Base-by-base conservation (phyloP, 2,888 invertebrate genomes). In the Hirudinaria manillensis region DNA sequence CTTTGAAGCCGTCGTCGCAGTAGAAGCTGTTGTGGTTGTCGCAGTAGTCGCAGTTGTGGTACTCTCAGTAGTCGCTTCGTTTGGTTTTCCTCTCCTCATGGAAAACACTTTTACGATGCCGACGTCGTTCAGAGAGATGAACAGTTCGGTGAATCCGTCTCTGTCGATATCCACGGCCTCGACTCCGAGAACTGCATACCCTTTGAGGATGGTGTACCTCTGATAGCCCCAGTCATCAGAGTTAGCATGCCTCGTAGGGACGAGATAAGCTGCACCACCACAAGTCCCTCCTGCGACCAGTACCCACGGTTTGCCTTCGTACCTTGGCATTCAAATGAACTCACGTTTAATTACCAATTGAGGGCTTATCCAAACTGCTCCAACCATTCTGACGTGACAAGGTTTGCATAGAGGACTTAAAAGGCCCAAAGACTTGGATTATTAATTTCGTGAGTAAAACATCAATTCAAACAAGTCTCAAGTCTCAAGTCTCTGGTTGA, bases 231-330 rank as follows among this genome's bases (percentile, higher is more conserved):
- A 61, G n/a, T 61, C n/a, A 2, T 61, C 24, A 10, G 24, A n/a
- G n/a, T n/a, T n/a, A n/a, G n/a, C n/a, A n/a, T 3, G 24, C 13
- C 7, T 27, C 24, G 13, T 3, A 27, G 61, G 61, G 61, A 61
- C 61, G 3, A 61, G 61, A n/a, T 61, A 61, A 16, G 24, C 2
- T 2, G 61, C 61, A 24, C n/a, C 13, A 10, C 24, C 61, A 29
- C 61, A 61, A 1, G 6, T 1, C 19, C 29, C 61, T 61, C 61
- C 61, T 27, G 61, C 7, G 2, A 61, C 29, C 3, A 61, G 61
- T 10, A 61, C 7, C 61, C 61, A 61, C 29, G 61, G 61, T n/a
- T 61, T 61, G 61, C 61, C 61, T 29, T 2, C n/a, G 61, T 61
- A 29, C 24, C 61, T 61, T 27, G 56, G 13, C 10, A 36, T 36